Evolutionary conservation across 37 sponge, comb jelly and placozoan species (phyloP), one percentile per base, ranked within the genome.

Genomic region (Diacarnus erythraeanus): DNA sequence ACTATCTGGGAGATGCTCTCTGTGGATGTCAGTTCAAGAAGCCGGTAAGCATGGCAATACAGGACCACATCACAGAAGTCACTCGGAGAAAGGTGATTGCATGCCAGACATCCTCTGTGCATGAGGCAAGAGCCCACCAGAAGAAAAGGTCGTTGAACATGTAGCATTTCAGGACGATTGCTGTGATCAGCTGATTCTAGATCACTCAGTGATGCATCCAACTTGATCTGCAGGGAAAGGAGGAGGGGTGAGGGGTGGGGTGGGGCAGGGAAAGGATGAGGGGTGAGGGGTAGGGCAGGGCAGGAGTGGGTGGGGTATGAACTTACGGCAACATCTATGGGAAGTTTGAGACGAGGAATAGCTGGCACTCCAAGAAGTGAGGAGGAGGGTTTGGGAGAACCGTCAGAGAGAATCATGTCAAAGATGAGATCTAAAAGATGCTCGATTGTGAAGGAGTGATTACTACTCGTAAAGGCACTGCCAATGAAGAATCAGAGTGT

Each of bases 31-130:
- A 84, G 43, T 68, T 89, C 80, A 43, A 84, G 38, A 34, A 89
- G 71, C 12, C 74, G 67, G 25, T 89, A 83, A 21, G 80, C 44
- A 34, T 73, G 34, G 59, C 76, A 79, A 56, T 80, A 69, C 3
- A 40, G n/a, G 20, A 75, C 76, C 0, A 84, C 84, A 38, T 63
- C 57, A 30, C 30, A 68, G 21, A 84, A 27, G n/a, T 69, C 70
- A 56, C 51, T 33, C 9, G 34, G 22, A 8, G 60, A n/a, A 22
- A 88, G 74, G 64, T 88, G 89, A 34, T 59, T 74, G 58, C 83
- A 83, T 3, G 82, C 69, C 43, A 83, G 69, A 26, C 72, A 41
- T 51, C 89, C 83, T 74, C 77, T 77, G 65, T 88, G 77, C 64
- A 88, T 71, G 33, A 88, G 57, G 38, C 88, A 88, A 57, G 66